phyloP scores from a whole-genome alignment of 2,888 invertebrate species.

The Galeopsomyia nigrocyanea region DNA sequence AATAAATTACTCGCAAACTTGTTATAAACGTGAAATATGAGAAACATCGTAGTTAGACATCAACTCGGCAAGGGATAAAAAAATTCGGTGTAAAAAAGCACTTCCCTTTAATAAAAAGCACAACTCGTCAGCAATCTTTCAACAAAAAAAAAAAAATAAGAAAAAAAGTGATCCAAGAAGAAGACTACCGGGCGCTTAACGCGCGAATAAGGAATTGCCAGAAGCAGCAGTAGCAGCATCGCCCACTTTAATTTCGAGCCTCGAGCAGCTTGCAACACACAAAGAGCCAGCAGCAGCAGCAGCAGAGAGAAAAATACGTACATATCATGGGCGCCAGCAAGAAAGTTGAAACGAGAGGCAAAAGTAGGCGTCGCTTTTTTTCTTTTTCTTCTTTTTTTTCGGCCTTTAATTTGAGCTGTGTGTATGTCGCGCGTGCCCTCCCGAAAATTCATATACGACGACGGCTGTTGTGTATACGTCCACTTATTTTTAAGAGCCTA shows the following conservation, averaged over 20 bases:
- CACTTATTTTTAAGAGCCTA: no score
- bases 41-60: no score
- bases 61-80: no score
- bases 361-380: constrained; percentile 28
- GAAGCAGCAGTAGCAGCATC: constrained; percentile 3
- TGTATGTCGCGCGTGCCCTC: constrained; percentile 13
- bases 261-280: background rate
- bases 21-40: no score
- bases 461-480: no score
- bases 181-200: background rate
- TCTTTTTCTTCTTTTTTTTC: constrained; percentile 24
- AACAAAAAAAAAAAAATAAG: no score
- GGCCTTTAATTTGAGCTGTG: constrained; percentile 40
- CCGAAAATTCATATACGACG: constrained; percentile 18
- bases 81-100: no score
- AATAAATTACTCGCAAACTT: no score
- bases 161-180: no score
- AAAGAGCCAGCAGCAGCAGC: constrained; percentile 1
- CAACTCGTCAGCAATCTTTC: no score
- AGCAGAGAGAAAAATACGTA: background rate
- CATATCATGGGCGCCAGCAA: background rate
- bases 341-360: constrained; percentile 40
- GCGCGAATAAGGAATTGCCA: background rate
- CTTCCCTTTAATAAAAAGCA: no score
- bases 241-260: constrained; percentile 29